Percentiles rank a stretch among this genome's conserved stretches.
Evolutionary conservation across 2,888 invertebrate species (phyloP).

Genomic region (Alentia gelatinosa): DNA sequence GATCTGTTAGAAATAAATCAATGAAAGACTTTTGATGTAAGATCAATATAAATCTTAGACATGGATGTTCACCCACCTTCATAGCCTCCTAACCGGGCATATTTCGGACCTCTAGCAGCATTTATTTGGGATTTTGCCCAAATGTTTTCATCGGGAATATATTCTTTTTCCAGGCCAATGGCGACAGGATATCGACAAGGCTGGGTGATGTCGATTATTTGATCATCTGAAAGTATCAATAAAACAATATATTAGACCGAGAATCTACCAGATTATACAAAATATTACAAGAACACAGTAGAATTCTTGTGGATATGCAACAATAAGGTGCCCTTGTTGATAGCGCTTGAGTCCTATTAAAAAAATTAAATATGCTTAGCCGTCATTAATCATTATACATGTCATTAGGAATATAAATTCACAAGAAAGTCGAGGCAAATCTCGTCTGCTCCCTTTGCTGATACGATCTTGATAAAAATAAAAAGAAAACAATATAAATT

Average conservation of each 20-base stretch:
- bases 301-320: neutral
- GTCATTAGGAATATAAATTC: too few relatives aligned
- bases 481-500: too few relatives aligned
- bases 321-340: neutral
- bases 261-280: neutral
- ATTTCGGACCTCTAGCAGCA: conserved; percentile 62
- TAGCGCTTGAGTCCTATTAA: neutral
- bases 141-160: conserved; percentile 66
- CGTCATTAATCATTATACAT: neutral
- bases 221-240: neutral
- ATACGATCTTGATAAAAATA: too few relatives aligned
- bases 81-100: conserved; percentile 65
- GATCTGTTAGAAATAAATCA: too few relatives aligned
- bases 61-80: conserved; percentile 65
- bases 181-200: conserved; percentile 67
- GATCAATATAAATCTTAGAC: too few relatives aligned
- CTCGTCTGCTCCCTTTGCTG: too few relatives aligned
- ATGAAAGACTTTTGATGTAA: too few relatives aligned
- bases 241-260: neutral
- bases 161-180: conserved; percentile 68
- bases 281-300: neutral
- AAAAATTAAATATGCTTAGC: neutral
- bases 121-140: conserved; percentile 68
- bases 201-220: conserved; percentile 66
- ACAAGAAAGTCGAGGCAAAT: too few relatives aligned